These are phyloP conservation scores for Choreutis nemorana DNA, from an alignment of 2,888 invertebrate species.

Conservation along the genomic window DNA sequence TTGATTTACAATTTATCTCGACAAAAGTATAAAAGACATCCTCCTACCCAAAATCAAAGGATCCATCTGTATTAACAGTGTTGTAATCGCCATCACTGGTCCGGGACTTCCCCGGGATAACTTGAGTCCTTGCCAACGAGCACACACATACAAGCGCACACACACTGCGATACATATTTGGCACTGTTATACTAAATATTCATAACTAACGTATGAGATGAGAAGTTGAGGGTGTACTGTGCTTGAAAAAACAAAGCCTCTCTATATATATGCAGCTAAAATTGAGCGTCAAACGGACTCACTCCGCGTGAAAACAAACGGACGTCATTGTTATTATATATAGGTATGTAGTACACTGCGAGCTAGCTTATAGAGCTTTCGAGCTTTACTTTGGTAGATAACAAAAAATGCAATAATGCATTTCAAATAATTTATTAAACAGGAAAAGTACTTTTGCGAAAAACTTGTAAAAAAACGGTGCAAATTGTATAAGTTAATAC, in stretches of 20 bases:
- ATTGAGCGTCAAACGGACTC: conserved; percentile 43
- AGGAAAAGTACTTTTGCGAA: too few relatives aligned
- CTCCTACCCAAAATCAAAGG: conserved; percentile 76
- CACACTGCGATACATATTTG: conserved; percentile 43
- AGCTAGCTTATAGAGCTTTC: conserved; percentile 8
- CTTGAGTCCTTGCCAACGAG: conserved; percentile 43
- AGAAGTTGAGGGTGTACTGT: too few relatives aligned
- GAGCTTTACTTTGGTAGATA: not conserved
- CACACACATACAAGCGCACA: conserved; percentile 46
- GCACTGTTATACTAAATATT: conserved; percentile 15
- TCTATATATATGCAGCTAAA: conserved; percentile 58
- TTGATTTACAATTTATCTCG: too few relatives aligned
- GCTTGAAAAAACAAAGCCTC: conserved; percentile 51
- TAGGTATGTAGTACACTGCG: conserved; percentile 18
- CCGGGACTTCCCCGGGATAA: conserved; percentile 51
- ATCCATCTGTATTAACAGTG: conserved; percentile 74
- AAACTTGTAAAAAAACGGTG: too few relatives aligned
- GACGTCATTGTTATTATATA: conserved; percentile 60
- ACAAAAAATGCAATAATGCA: too few relatives aligned
- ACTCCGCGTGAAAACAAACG: conserved; percentile 56
- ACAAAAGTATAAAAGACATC: too few relatives aligned
- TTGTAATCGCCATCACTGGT: conserved; percentile 69
- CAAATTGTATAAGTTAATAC: too few relatives aligned
- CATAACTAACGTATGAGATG: too few relatives aligned
- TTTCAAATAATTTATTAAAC: too few relatives aligned